Evolutionary conservation across 2,113 vertebrate species (phyloP).

Genomic region (Coturnix japonica): DNA sequence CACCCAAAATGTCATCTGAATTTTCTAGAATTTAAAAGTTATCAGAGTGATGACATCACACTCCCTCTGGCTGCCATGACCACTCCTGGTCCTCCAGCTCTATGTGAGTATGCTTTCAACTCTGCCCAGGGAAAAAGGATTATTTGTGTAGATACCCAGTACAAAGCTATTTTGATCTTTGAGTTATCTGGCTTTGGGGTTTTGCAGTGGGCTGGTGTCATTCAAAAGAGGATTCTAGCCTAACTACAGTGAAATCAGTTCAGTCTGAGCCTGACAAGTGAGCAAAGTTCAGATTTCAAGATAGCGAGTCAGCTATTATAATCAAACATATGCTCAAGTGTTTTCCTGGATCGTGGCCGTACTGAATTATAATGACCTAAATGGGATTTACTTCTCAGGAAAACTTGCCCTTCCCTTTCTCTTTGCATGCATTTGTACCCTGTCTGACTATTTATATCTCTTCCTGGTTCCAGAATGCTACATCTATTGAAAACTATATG

Average conservation of each 20-base stretch:
- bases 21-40: not conserved
- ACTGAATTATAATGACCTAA: not conserved
- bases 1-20: not conserved
- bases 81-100: not conserved
- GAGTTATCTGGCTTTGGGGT: not conserved
- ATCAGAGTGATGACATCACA: accelerated
- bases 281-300: not conserved
- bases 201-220: not conserved
- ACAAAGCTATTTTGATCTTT: not conserved
- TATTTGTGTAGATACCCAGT: not conserved
- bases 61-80: not conserved
- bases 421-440: not conserved
- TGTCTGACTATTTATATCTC: not conserved
- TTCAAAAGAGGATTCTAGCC: not conserved
- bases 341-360: not conserved
- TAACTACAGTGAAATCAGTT: not conserved
- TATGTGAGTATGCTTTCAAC: not conserved
- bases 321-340: not conserved
- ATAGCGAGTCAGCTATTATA: not conserved
- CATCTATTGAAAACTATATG: not conserved
- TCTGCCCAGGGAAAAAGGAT: not conserved
- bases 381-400: not conserved
- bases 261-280: not conserved
- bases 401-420: not conserved
- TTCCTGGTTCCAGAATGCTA: not conserved